phyloP scores from a whole-genome alignment of 2,888 invertebrate genomes.

The Agrochola lychnidis region DNA sequence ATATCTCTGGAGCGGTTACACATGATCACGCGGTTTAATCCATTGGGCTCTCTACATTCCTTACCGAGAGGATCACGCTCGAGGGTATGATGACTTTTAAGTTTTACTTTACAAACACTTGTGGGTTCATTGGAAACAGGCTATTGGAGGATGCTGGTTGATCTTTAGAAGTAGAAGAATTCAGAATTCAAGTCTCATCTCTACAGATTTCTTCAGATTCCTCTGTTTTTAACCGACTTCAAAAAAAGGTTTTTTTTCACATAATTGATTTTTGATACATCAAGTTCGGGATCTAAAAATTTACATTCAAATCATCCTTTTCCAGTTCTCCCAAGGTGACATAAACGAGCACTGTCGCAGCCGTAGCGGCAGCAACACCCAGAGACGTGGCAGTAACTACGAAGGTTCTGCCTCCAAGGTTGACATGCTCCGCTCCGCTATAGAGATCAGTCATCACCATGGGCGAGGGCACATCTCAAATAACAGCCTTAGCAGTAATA shows the following conservation, averaged over 20 bases:
- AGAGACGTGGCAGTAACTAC: constrained; percentile 90
- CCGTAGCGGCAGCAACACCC: constrained; percentile 87
- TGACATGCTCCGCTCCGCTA: constrained; percentile 92
- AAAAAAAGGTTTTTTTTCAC: no score
- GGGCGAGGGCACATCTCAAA: constrained; percentile 91
- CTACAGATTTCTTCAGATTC: not conserved
- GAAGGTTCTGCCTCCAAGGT: constrained; percentile 91
- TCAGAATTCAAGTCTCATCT: not conserved
- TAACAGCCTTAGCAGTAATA: constrained; percentile 87
- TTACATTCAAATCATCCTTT: constrained; percentile 1
- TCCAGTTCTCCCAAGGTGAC: constrained; percentile 88
- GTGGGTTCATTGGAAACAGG: not conserved
- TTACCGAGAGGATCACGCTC: constrained; percentile 92
- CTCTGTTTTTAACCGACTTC: not conserved
- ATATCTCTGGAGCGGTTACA: constrained; percentile 93
- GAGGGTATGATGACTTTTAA: constrained; percentile 73
- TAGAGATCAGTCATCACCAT: constrained; percentile 92
- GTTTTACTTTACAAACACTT: not conserved
- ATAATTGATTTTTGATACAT: not conserved
- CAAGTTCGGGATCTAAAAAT: not conserved
- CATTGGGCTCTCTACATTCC: constrained; percentile 94
- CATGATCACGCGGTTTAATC: constrained; percentile 94
- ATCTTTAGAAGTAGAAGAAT: not conserved
- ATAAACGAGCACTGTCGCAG: constrained; percentile 87
- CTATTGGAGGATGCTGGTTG: not conserved